Base-by-base conservation (phyloP, 1,140 invertebrate genomes). In the Rhynchophorus ferrugineus region DNA sequence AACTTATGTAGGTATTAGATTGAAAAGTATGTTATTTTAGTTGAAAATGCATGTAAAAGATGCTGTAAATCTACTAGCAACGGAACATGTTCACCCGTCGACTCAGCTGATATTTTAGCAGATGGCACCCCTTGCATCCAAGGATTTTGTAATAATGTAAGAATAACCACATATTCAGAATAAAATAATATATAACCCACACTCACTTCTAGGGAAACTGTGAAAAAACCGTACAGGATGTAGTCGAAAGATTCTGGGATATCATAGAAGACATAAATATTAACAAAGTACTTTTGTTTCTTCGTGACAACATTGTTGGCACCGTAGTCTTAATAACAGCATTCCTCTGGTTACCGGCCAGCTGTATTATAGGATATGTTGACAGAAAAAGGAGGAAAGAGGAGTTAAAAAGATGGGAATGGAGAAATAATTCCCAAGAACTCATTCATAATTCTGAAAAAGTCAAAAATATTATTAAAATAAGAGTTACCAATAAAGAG, bases 191-290 rank as follows among this genome's bases (percentile, higher is more conserved):
- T 9, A 19, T 7, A 11, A 24, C n/a, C 2, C 17, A 16, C 2
- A 7, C 22, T 42, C n/a, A 9, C 19, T 69, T 71, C 3, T 61
- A 92, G 87, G 90, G 91, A n/a, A 76, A 87, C 1, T 95, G 91
- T 67, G 89, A 95, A 65, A 92, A 94, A 71, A 94, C 91, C 1
- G 89, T 95, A 54, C 90, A 95, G 70, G 91, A 95, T 66, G 89
- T 95, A 8, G 90, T 95, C 3, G 90, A 94, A 70, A 77, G 92
- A 43, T 93, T 95, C 69, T 95, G 92, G 92, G 91, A 95, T 66
- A 93, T 95, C 19, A 95, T 96, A 43, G 91, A 95, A 71, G 91
- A 95, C 62, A 94, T 95, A 24, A 94, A 93, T 64, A 92, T 95
- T 29, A 94, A 93, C 63, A 91, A 89, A 69, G 88, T 95, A 9